Evolutionary conservation across 2,113 vertebrate species (phyloP).

Genomic region (Thermophis baileyi): DNA sequence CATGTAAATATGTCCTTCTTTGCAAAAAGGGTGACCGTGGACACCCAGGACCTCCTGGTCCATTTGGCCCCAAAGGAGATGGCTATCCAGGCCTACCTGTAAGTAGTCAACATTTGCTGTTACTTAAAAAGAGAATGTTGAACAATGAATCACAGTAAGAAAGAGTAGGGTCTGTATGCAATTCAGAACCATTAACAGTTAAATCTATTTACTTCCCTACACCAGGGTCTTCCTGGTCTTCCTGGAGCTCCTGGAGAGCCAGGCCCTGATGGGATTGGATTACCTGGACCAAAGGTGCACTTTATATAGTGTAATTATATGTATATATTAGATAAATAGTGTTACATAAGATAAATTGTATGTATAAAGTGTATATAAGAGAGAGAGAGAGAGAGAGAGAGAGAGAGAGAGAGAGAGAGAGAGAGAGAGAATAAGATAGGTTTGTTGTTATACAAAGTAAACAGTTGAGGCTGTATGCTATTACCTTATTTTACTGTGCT

Average conservation of each 20-base stretch:
- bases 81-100: conserved; percentile 80
- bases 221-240: conserved; percentile 80
- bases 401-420: background rate
- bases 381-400: background rate
- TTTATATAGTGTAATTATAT: background rate
- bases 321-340: background rate
- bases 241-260: conserved; percentile 79
- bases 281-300: conserved; percentile 85
- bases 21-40: conserved; percentile 81
- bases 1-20: background rate
- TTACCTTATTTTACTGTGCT: background rate
- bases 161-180: background rate
- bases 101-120: conserved; percentile 52
- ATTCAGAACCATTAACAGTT: conserved; percentile 16
- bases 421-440: background rate
- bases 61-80: conserved; percentile 83
- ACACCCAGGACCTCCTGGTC: conserved; percentile 73
- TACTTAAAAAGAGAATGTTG: background rate
- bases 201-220: conserved; percentile 14
- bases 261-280: conserved; percentile 80
- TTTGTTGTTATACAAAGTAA: background rate
- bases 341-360: background rate
- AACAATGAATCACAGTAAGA: background rate
- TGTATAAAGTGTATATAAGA: background rate
- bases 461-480: background rate